Evolutionary conservation across 2,797 vertebrate species (phyloP), one percentile per base, ranked within the genome.

Genomic region (Chrosomus eos): DNA sequence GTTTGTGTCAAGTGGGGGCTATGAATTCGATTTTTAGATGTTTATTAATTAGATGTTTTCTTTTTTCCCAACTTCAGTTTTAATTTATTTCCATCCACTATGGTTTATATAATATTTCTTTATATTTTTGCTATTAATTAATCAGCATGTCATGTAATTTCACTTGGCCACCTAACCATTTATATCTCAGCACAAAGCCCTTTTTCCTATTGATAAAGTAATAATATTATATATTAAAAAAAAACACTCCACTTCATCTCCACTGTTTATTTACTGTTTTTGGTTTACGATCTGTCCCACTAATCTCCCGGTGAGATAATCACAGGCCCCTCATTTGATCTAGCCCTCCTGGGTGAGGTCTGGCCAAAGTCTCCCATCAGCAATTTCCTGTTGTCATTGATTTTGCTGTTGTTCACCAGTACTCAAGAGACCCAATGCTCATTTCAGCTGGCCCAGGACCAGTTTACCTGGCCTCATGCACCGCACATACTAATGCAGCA

Each of bases 361-460:
- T 76, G 78, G n/a, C 79, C 67, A 87, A 60, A 80, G 70, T 70
- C 74, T 73, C 48, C 68, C 51, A 48, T 87, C 87, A 88, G 87
- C 87, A 68, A 72, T 88, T 88, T 86, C 60, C 75, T 84, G 58
- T 71, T 60, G 62, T 70, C 85, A 85, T 82, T 74, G 87, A 83
- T 81, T 82, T 31, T 84, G 38, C 64, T 81, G 83, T 78, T 84
- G 67, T 72, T 82, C 74, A 40, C 23, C 14, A 68, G 68, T 51
- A 36, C 77, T 79, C 70, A 18, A 33, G 78, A 40, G 85, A 81
- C 72, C 58, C 9, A 48, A 23, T 76, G 72, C 67, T 85, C 28
- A 28, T 82, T 85, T 81, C 83, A 85, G 64, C 78, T 77, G 78
- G 82, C 23, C 77, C 51, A 58, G 58, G 66, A 87, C 58, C 82